Evolutionary conservation across 2,888 invertebrate species (phyloP).

Genomic region (Drosophila macrospina): DNA sequence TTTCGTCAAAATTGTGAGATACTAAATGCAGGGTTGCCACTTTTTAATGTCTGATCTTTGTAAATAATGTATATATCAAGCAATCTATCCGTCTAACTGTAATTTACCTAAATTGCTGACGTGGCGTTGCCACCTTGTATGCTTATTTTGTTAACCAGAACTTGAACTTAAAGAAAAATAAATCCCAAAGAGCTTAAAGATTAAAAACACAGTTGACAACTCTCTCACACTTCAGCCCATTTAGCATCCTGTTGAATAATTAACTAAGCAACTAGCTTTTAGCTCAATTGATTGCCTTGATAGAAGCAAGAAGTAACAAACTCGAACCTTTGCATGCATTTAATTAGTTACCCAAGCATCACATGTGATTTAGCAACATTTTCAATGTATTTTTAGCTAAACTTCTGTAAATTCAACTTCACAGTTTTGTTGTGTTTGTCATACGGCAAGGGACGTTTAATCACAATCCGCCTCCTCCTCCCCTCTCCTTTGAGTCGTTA

Average conservation of each 20-base stretch:
- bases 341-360: neutral
- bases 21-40: too few species aligned
- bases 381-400: neutral
- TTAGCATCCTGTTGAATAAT: neutral
- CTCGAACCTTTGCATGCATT: neutral
- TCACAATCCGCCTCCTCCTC: too few species aligned
- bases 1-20: too few species aligned
- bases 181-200: neutral
- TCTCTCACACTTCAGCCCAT: too few species aligned
- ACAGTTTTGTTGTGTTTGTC: neutral
- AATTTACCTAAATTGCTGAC: too few species aligned
- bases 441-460: neutral
- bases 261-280: neutral
- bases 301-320: neutral
- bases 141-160: too few species aligned
- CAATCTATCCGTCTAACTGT: too few species aligned
- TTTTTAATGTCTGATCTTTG: too few species aligned
- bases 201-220: neutral
- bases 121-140: too few species aligned
- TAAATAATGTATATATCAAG: too few species aligned
- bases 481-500: neutral
- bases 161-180: too few species aligned
- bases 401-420: neutral
- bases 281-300: neutral
- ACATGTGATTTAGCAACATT: neutral